Percentiles rank a stretch among this genome's conserved stretches.
Evolutionary conservation across 1,140 invertebrate genomes (phyloP).

Genomic region (Latrodectus geometricus): DNA sequence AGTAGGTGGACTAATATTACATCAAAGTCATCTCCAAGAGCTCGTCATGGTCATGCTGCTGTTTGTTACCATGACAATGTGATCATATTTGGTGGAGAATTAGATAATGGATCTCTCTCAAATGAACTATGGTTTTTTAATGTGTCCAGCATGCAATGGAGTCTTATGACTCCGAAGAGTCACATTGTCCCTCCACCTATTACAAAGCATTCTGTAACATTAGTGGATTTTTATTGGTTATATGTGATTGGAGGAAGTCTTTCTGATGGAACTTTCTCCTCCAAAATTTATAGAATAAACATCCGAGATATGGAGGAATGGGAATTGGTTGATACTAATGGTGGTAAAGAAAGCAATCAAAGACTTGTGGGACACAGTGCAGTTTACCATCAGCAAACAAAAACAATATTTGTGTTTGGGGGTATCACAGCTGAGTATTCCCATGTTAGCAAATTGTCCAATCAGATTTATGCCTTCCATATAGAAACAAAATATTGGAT

Average conservation of each 20-base stretch:
- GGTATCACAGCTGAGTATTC: constrained; percentile 85
- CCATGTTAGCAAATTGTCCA: constrained; percentile 72
- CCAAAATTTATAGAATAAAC: constrained; percentile 69
- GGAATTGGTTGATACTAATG: constrained; percentile 72
- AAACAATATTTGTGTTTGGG: constrained; percentile 90
- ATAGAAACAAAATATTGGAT: constrained; percentile 85
- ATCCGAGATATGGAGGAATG: constrained; percentile 65
- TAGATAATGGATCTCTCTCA: constrained; percentile 81
- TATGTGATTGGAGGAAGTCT: constrained; percentile 91
- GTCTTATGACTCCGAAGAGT: constrained; percentile 78
- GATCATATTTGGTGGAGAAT: constrained; percentile 89
- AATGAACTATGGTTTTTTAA: constrained; percentile 92
- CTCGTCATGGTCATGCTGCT: constrained; percentile 87
- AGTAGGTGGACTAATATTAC: constrained; percentile 67
- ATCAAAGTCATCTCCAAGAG: constrained; percentile 67
- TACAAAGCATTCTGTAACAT: constrained; percentile 86
- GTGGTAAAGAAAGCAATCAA: constrained; percentile 86
- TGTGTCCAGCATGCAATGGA: constrained; percentile 79
- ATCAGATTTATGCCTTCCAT: constrained; percentile 83
- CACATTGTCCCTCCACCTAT: constrained; percentile 79
- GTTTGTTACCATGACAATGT: constrained; percentile 76
- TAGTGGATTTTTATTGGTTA: constrained; percentile 75
- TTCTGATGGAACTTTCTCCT: constrained; percentile 70
- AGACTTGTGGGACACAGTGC: constrained; percentile 90
- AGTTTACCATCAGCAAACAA: constrained; percentile 83